phyloP scores from a whole-genome alignment of 2,113 vertebrate genomes.

The Proteles cristata region DNA sequence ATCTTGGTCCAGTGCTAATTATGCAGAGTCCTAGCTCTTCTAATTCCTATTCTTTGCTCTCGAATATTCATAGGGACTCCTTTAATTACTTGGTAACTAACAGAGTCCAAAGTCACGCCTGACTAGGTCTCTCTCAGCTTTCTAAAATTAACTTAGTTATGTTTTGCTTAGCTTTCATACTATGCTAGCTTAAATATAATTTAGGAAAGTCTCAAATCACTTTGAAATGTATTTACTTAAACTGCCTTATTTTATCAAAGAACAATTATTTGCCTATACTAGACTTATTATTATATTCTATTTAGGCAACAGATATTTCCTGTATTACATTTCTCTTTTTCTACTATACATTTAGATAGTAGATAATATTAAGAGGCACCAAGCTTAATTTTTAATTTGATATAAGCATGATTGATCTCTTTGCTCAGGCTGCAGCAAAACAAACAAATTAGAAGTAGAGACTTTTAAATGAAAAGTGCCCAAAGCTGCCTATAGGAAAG shows the following conservation, averaged over 20 bases:
- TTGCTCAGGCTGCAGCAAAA: background rate
- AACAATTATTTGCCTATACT: background rate
- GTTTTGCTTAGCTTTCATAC: background rate
- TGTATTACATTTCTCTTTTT: background rate
- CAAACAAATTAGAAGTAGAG: background rate
- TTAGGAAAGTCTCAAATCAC: constrained; percentile 22
- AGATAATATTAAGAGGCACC: background rate
- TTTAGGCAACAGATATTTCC: background rate
- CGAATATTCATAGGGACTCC: background rate
- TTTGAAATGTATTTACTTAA: background rate
- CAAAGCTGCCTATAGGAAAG: background rate
- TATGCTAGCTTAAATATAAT: constrained; percentile 3
- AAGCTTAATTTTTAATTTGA: background rate
- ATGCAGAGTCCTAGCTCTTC: background rate
- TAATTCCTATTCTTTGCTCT: background rate
- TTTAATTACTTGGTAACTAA: background rate
- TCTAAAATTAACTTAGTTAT: background rate
- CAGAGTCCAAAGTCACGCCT: background rate
- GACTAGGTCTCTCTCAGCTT: background rate
- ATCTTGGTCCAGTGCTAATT: background rate
- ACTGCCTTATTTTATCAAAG: background rate
- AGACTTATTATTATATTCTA: background rate
- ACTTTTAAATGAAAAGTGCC: background rate
- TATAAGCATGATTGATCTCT: background rate
- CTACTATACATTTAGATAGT: background rate